phyloP scores from a whole-genome alignment of 2,797 vertebrate species.

The Lagorchestes hirsutus region DNA sequence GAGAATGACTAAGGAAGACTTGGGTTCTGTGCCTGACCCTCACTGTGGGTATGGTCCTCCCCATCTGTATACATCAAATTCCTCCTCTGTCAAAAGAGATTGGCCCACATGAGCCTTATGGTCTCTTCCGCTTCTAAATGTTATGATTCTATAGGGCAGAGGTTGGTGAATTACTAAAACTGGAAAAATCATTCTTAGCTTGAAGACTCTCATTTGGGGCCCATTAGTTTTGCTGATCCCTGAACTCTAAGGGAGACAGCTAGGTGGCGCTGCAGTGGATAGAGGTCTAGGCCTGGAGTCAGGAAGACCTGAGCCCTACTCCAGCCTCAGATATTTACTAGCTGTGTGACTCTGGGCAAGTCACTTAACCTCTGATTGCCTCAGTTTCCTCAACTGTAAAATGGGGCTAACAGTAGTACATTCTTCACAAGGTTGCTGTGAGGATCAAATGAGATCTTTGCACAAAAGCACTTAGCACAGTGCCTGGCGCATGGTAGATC shows the following conservation, averaged over 20 bases:
- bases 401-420: background rate
- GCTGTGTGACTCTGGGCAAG: background rate
- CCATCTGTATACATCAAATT: background rate
- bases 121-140: background rate
- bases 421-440: background rate
- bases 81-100: background rate
- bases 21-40: too few relatives aligned
- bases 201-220: too few relatives aligned
- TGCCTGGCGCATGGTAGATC: background rate
- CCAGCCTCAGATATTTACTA: background rate
- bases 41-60: too few relatives aligned
- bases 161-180: background rate
- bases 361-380: background rate
- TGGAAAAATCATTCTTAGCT: background rate
- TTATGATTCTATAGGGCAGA: background rate
- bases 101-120: background rate
- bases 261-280: background rate
- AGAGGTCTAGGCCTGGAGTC: background rate
- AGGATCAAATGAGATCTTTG: background rate
- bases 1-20: background rate
- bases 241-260: background rate
- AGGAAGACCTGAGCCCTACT: background rate
- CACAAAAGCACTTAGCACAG: background rate
- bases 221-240: background rate
- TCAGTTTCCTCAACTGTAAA: background rate